Conservation (phyloP, 2,888 invertebrate genomes). For the Caenorhabditis zanzibari region DNA sequence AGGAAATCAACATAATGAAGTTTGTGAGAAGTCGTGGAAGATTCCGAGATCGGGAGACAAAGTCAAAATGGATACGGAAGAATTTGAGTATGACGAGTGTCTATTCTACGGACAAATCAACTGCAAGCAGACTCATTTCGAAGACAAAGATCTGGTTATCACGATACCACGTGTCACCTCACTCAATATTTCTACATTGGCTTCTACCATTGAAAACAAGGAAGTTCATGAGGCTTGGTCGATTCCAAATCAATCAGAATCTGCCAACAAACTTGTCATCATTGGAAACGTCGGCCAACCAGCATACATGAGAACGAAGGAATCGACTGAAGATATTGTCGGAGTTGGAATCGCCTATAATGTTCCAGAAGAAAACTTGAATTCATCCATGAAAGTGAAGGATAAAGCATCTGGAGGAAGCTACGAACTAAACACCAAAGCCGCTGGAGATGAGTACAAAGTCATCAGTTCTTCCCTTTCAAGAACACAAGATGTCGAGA, state of each 20-base stretch:
- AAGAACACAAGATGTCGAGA: conserved; percentile 57
- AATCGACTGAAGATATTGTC: conserved; percentile 71
- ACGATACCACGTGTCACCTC: conserved; percentile 65
- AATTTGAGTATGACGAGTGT: conserved; percentile 78
- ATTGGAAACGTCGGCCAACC: conserved; percentile 72
- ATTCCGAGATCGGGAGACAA: conserved; percentile 67
- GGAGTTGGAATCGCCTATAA: conserved; percentile 76
- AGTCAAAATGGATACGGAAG: conserved; percentile 72
- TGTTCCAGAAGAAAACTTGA: conserved; percentile 53
- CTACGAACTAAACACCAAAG: conserved; percentile 73
- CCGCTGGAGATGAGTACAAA: conserved; percentile 70
- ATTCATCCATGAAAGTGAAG: conserved; percentile 50
- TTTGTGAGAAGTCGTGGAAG: conserved; percentile 56
- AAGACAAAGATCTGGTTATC: conserved; percentile 67
- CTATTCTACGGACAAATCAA: conserved; percentile 78
- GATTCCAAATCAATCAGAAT: conserved; percentile 61
- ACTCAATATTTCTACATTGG: conserved; percentile 33
- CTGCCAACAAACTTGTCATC: conserved; percentile 46
- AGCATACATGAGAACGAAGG: conserved; percentile 58
- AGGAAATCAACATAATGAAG: conserved; percentile 29
- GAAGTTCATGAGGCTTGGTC: conserved; percentile 54
- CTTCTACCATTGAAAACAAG: conserved; percentile 62
- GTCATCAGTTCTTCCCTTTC: conserved; percentile 56
- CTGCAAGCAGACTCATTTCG: conserved; percentile 63
- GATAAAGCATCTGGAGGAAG: conserved; percentile 75